phyloP scores from a whole-genome alignment of 2,888 invertebrate species.

The Dysmachus trigonus region DNA sequence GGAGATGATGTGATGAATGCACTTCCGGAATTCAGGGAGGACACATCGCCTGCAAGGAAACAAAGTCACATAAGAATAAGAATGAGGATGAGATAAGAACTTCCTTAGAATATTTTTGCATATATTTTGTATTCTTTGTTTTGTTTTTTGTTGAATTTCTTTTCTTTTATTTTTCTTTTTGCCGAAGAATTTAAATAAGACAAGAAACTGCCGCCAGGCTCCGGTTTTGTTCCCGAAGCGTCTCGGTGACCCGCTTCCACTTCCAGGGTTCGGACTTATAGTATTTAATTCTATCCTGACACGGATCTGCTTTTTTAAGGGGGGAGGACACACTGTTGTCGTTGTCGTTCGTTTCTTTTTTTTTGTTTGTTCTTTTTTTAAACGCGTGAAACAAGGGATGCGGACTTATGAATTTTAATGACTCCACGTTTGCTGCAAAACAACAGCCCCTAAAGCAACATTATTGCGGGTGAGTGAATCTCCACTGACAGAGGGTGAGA shows the following conservation, averaged over 20 bases:
- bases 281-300: neutral
- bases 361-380: neutral
- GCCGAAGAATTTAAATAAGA: neutral
- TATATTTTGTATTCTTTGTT: neutral
- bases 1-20: conserved; percentile 22
- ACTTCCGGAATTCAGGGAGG: conserved; percentile 53
- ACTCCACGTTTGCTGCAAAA: neutral
- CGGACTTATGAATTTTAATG: neutral
- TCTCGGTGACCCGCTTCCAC: neutral
- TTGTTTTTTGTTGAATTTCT: neutral
- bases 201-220: neutral
- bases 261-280: neutral
- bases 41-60: conserved; percentile 59
- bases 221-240: neutral
- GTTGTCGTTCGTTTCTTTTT: neutral
- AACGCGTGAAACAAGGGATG: neutral
- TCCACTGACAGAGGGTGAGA: neutral
- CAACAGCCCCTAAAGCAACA: neutral
- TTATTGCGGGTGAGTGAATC: neutral
- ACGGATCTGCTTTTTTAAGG: neutral
- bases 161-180: too few relatives aligned
- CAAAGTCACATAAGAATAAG: conserved; percentile 45
- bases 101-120: neutral
- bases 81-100: neutral
- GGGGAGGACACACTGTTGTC: neutral